phyloP scores from a whole-genome alignment of 2,113 vertebrate species.

The Proteles cristata region DNA sequence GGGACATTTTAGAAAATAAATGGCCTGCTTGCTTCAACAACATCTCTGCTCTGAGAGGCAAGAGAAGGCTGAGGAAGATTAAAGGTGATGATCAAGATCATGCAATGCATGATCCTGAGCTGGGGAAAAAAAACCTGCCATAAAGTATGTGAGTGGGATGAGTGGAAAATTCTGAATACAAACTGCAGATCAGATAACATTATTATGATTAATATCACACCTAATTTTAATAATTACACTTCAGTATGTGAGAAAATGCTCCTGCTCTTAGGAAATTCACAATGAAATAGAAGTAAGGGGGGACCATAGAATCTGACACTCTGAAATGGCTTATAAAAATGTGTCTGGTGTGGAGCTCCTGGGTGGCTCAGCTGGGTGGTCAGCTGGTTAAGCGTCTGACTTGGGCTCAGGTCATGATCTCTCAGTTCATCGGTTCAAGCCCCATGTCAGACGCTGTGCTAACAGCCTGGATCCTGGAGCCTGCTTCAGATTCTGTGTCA shows the following conservation, averaged over 20 bases:
- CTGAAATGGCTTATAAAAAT: not conserved
- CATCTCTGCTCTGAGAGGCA: not conserved
- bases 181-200: not conserved
- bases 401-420: no score
- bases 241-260: not conserved
- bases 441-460: no score
- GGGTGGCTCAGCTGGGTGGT: no score
- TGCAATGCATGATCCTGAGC: not conserved
- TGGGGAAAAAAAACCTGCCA: not conserved
- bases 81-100: not conserved
- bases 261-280: not conserved
- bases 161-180: not conserved
- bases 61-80: not conserved
- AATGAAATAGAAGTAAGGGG: not conserved
- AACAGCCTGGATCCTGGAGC: no score
- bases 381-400: no score
- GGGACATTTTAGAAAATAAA: not conserved
- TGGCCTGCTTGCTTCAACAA: rapidly evolving
- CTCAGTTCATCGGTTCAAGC: no score
- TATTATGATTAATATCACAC: not conserved
- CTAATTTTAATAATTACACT: not conserved
- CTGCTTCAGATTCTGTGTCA: no score
- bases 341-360: not conserved
- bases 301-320: not conserved
- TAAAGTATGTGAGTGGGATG: not conserved